A percentile compares a stretch with the other conserved stretches of the same genome.
These are phyloP conservation scores for Chrysina gloriosa DNA, from an alignment of 2,888 invertebrate genomes.

Conservation along the genomic window DNA sequence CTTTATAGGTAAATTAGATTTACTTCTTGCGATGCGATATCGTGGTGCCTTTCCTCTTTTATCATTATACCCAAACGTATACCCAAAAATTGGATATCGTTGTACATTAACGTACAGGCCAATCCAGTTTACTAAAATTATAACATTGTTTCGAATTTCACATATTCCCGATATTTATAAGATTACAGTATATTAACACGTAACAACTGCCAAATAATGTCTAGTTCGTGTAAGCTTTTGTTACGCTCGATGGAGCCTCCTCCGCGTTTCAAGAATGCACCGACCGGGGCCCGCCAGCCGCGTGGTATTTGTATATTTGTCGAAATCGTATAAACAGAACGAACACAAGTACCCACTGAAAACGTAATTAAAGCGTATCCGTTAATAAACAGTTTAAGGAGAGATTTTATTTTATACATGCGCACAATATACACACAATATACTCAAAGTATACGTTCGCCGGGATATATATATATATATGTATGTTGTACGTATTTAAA, in stretches of 20 bases:
- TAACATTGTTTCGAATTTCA: constrained; percentile 10
- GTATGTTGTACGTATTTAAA: not conserved
- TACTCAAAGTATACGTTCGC: not conserved
- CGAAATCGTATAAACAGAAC: constrained; percentile 28
- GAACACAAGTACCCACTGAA: constrained; percentile 35
- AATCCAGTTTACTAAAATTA: not conserved
- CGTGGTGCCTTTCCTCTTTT: no score
- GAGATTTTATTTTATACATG: constrained; percentile 31
- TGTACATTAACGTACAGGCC: not conserved
- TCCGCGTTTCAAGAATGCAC: constrained; percentile 20
- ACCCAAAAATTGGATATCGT: no score
- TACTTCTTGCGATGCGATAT: no score
- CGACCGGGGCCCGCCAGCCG: constrained; percentile 16
- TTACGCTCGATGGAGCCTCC: not conserved
- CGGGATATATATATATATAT: constrained; percentile 6
- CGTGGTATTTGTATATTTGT: constrained; percentile 36
- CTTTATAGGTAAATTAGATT: no score
- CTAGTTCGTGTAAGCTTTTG: constrained; percentile 25
- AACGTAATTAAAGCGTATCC: constrained; percentile 30
- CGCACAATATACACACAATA: constrained; percentile 2
- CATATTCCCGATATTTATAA: constrained; percentile 28
- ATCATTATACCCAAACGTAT: no score
- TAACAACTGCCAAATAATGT: constrained; percentile 36
- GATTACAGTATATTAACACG: constrained; percentile 32
- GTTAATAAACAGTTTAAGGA: constrained; percentile 35